Conservation (phyloP, 2,113 vertebrate genomes). For the Ascaphus truei region DNA sequence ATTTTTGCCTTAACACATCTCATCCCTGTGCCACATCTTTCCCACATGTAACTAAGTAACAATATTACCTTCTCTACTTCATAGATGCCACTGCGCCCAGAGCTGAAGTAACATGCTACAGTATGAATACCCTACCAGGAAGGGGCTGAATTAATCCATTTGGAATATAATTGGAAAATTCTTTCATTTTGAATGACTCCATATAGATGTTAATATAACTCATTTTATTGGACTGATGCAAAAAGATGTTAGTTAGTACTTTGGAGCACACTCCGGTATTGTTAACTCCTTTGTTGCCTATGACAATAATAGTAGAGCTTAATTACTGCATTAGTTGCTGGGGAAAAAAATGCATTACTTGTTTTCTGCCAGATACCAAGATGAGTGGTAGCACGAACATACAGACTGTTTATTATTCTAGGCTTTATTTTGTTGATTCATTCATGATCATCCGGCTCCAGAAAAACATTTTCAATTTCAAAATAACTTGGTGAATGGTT, state of each 20-base stretch:
- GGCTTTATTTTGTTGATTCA: too few relatives aligned
- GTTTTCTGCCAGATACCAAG: too few relatives aligned
- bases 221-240: background rate
- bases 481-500: background rate
- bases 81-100: background rate
- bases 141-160: background rate
- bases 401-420: too few relatives aligned
- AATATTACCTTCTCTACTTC: background rate
- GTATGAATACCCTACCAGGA: background rate
- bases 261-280: too few relatives aligned
- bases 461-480: background rate
- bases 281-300: too few relatives aligned
- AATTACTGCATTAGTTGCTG: too few relatives aligned
- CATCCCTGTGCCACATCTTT: background rate
- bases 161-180: background rate
- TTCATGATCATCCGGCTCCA: too few relatives aligned
- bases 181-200: background rate
- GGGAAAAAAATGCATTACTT: too few relatives aligned
- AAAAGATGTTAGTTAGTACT: background rate
- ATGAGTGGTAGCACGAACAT: too few relatives aligned
- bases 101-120: background rate
- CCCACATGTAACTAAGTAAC: background rate
- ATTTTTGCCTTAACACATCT: background rate
- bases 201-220: background rate
- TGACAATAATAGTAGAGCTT: too few relatives aligned